Percentiles rank a stretch among this genome's conserved stretches.
phyloP scores from a whole-genome alignment of 2,888 invertebrate genomes.

The Sinopyrophorus schimmeli region DNA sequence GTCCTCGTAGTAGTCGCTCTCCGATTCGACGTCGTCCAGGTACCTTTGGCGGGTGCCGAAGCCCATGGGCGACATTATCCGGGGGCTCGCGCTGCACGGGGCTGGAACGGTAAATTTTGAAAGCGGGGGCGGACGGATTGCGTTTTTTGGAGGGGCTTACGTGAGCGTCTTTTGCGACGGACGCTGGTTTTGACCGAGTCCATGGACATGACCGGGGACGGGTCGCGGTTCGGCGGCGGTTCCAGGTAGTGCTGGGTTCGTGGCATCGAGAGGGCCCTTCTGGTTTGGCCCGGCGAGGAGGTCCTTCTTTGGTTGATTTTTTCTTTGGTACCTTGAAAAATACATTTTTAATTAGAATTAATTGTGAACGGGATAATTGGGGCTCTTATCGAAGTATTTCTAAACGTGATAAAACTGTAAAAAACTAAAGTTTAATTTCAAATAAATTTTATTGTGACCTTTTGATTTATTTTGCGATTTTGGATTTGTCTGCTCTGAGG shows the following conservation, averaged over 20 bases:
- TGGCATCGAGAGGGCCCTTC: constrained; percentile 45
- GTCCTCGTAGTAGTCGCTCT: constrained; percentile 57
- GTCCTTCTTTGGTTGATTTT: constrained; percentile 10
- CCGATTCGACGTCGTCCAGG: constrained; percentile 64
- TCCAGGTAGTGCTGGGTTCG: constrained; percentile 44
- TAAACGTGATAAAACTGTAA: too few relatives aligned
- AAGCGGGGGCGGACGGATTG: too few relatives aligned
- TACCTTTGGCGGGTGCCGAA: constrained; percentile 66
- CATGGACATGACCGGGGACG: constrained; percentile 31
- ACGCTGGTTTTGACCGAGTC: constrained; percentile 7
- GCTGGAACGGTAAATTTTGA: too few relatives aligned
- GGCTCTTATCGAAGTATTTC: too few relatives aligned
- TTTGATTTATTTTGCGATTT: too few relatives aligned
- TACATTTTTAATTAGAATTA: too few relatives aligned
- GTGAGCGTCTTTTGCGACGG: constrained; percentile 8
- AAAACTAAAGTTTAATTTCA: too few relatives aligned
- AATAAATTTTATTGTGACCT: too few relatives aligned
- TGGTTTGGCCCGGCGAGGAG: constrained; percentile 25
- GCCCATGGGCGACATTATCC: constrained; percentile 71
- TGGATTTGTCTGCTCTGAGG: too few relatives aligned
- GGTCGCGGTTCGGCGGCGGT: constrained; percentile 46
- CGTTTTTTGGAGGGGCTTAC: too few relatives aligned
- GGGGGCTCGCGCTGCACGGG: constrained; percentile 57
- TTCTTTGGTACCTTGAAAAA: too few relatives aligned
- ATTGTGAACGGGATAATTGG: too few relatives aligned